Conservation (phyloP, 1,140 invertebrate genomes). For the Caenorhabditis briggsae region DNA sequence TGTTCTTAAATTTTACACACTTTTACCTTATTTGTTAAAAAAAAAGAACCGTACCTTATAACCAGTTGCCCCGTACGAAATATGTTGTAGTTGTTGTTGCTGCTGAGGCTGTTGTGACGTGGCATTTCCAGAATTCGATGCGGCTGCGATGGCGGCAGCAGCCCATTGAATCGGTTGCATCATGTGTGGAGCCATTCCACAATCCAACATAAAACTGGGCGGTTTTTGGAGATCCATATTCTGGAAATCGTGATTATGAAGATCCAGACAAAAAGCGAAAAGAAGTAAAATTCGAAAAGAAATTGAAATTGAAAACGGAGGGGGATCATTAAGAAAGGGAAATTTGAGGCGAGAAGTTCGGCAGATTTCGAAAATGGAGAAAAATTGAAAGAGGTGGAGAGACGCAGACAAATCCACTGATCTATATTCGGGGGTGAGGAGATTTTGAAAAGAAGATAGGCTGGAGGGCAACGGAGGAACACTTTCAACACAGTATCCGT, state of each 20-base stretch:
- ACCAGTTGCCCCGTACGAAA: conserved; percentile 10
- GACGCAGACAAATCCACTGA: not conserved
- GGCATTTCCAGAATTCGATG: not conserved
- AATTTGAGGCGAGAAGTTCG: not conserved
- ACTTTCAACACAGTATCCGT: too few relatives aligned
- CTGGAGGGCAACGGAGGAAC: not conserved
- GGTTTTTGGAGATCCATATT: conserved; percentile 44
- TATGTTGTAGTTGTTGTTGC: conserved; percentile 42
- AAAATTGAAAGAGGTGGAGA: not conserved
- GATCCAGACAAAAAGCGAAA: not conserved
- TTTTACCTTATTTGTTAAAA: not conserved
- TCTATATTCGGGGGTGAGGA: not conserved
- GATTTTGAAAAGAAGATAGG: conserved; percentile 3
- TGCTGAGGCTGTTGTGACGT: not conserved
- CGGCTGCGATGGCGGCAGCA: conserved; percentile 1
- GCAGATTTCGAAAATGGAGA: conserved; percentile 15
- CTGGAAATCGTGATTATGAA: not conserved
- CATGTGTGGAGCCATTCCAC: conserved; percentile 17
- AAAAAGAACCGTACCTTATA: conserved; percentile 13
- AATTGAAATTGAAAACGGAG: not conserved
- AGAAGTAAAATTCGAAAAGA: not conserved
- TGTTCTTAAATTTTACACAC: too few relatives aligned
- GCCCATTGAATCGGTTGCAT: conserved; percentile 26
- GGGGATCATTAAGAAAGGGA: not conserved
- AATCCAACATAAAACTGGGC: conserved; percentile 5